Evolutionary conservation across 2,888 invertebrate species (phyloP), one percentile per base, ranked within the genome.

Genomic region (Polyploca ridens): DNA sequence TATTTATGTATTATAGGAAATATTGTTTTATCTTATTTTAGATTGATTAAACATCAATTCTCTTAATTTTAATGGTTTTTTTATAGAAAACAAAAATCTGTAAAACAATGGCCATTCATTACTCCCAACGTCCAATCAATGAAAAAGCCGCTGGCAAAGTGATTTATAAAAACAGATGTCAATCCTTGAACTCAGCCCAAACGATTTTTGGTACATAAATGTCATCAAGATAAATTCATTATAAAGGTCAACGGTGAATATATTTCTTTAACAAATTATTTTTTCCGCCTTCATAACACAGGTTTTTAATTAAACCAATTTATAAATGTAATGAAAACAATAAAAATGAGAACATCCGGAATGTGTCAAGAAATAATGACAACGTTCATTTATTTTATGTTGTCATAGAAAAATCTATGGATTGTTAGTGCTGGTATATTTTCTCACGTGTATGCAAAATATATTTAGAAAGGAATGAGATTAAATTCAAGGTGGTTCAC

Each of bases 391-490:
- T 38, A 60, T 60, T n/a, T 11, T 60, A 38, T 60, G 38, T 5
- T 58, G 58, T 35, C 35, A 33, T 61, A 16, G 33, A 41, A 61
- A 61, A 61, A 41, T 41, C n/a, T 33, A 46, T 49, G 41, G 33
- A 44, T 63, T 58, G 33, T 38, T 44, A 16, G 46, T 35, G 57
- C 49, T 33, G 58, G 33, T 65, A 64, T 63, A 63, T 77, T 78
- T 82, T 83, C 81, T 77, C 82, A 82, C 78, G 75, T 66, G 67
- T 80, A 79, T 85, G 82, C 81, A 81, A 85, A 85, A 73, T 78
- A 72, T 77, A 78, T 83, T 88, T 90, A 85, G 89, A 90, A 90
- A 89, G 90, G 90, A 76, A 78, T 69, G 65, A 70, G 79, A 86
- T 86, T 77, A 69, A 78, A 81, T 89, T 88, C 90, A 90, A 90